A percentile compares a stretch with the other conserved stretches of the same genome.
Evolutionary conservation across 2,888 invertebrate species (phyloP).

Genomic region (Idaea biselata): DNA sequence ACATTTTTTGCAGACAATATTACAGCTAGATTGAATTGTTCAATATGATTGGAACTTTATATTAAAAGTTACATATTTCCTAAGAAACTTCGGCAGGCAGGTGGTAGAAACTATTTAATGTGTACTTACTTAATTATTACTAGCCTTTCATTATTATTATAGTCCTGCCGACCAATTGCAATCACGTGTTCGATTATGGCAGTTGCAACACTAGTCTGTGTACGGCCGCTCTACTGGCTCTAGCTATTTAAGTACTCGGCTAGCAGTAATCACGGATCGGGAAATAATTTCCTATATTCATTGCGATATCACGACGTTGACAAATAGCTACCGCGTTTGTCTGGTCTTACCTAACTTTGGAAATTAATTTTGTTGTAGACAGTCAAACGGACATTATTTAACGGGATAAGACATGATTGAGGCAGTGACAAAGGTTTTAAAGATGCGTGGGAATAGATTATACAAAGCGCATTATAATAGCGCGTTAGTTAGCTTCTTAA

Average conservation of each 20-base stretch:
- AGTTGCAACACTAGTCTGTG: constrained; percentile 22
- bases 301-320: constrained; percentile 30
- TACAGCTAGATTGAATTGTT: too few relatives aligned
- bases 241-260: constrained; percentile 14
- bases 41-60: too few relatives aligned
- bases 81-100: too few relatives aligned
- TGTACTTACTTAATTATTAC: neutral
- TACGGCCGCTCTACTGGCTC: constrained; percentile 16
- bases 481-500: neutral
- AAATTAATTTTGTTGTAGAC: constrained; percentile 2
- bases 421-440: neutral
- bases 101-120: too few relatives aligned
- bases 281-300: constrained; percentile 33
- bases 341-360: neutral
- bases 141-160: neutral
- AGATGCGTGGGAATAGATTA: neutral
- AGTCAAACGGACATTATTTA: neutral
- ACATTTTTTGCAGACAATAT: too few relatives aligned
- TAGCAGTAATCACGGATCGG: constrained; percentile 27
- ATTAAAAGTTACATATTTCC: too few relatives aligned
- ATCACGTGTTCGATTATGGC: constrained; percentile 26
- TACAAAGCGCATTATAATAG: neutral
- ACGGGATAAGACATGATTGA: neutral
- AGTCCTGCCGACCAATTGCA: constrained; percentile 2
- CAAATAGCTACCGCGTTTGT: neutral